These are phyloP conservation scores for Delphinapterus leucas DNA, from an alignment of 2,113 vertebrate species.

Conservation along the genomic window DNA sequence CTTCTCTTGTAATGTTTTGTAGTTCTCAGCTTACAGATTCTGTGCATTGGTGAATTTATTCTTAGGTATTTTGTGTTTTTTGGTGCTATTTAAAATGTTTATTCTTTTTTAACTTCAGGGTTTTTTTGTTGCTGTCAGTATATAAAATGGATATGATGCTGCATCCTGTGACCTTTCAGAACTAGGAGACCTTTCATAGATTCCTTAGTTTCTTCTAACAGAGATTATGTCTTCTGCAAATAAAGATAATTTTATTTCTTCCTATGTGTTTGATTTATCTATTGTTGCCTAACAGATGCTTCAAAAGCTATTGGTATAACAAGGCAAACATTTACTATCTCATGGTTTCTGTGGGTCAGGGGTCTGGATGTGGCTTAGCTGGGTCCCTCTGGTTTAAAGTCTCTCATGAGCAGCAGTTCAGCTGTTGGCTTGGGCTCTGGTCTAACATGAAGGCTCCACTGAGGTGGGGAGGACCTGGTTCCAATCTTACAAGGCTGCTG, in stretches of 20 bases:
- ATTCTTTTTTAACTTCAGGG: neutral
- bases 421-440: neutral
- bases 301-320: neutral
- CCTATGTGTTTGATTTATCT: neutral
- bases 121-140: neutral
- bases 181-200: neutral
- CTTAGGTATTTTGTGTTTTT: neutral
- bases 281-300: neutral
- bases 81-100: neutral
- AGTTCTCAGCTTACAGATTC: neutral
- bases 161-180: neutral
- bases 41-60: neutral
- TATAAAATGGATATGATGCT: neutral
- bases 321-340: neutral
- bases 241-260: neutral
- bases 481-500: neutral
- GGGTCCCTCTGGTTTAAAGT: neutral
- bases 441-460: neutral
- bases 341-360: neutral
- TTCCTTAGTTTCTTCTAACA: neutral
- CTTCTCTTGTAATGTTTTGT: neutral
- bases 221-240: neutral
- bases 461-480: neutral
- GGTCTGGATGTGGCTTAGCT: neutral
- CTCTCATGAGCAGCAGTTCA: neutral